Conservation (phyloP, 2,888 invertebrate genomes). For the Lamellibrachia columna region DNA sequence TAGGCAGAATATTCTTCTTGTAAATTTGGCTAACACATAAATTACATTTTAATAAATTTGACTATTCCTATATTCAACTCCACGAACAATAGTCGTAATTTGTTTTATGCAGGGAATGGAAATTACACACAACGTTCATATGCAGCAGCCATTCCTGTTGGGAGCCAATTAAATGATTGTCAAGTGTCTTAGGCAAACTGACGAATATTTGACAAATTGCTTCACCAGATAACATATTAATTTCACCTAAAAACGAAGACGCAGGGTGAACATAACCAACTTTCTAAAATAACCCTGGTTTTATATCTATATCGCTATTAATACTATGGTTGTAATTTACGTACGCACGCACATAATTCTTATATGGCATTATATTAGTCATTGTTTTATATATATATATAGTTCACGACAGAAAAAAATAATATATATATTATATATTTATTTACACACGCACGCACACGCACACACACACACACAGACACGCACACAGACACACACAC, state of each 20-base stretch:
- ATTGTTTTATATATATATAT: neutral
- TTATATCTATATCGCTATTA: too few species aligned
- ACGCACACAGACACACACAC: too few species aligned
- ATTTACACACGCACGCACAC: neutral
- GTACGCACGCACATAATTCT: too few species aligned
- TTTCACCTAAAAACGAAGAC: neutral
- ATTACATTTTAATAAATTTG: neutral
- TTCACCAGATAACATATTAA: neutral
- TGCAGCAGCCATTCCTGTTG: neutral
- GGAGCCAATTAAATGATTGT: neutral
- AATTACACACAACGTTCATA: neutral
- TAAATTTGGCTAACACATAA: neutral
- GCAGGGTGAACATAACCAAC: too few species aligned
- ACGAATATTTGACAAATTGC: neutral
- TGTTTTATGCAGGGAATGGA: neutral
- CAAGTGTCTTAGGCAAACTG: neutral
- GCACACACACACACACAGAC: neutral
- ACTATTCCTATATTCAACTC: slow-evolving; percentile 13
- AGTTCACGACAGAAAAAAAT: neutral
- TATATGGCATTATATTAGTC: neutral
- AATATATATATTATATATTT: neutral
- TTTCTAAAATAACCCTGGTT: too few species aligned
- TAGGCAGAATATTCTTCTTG: neutral
- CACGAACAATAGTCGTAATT: neutral
- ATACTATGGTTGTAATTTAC: too few species aligned